Percentiles rank a stretch among this genome's conserved stretches.
phyloP scores from a whole-genome alignment of 2,888 invertebrate species.

The Xestia rhomboidea region DNA sequence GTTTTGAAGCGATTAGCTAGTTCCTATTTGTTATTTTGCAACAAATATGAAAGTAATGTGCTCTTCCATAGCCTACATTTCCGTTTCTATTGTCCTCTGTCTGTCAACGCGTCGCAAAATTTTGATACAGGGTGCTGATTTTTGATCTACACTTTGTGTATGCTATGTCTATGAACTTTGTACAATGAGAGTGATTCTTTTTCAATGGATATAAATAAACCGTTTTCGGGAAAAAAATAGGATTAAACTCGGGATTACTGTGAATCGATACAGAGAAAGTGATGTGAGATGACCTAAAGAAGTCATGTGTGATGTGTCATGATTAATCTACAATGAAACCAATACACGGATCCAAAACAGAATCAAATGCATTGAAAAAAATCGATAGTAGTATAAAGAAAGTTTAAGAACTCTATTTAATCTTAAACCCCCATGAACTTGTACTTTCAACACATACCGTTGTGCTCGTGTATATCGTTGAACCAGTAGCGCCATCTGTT shows the following conservation, averaged over 20 bases:
- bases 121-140: conserved; percentile 37
- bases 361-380: neutral
- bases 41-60: conserved; percentile 52
- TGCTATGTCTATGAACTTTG: neutral
- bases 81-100: conserved; percentile 59
- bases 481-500: conserved; percentile 74
- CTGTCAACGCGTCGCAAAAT: conserved; percentile 36
- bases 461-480: neutral
- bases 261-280: neutral
- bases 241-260: neutral
- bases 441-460: neutral
- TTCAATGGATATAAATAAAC: neutral
- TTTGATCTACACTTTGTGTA: neutral
- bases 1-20: neutral
- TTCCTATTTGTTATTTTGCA: conserved; percentile 35
- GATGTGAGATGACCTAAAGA: neutral
- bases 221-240: neutral
- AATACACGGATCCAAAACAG: neutral
- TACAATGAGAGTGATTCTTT: neutral
- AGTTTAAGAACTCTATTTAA: neutral
- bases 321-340: neutral
- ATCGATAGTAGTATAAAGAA: no score
- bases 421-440: neutral
- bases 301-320: neutral
- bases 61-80: conserved; percentile 42